A percentile compares a stretch with the other conserved stretches of the same genome.
These are phyloP conservation scores for Bombus terrestris DNA, from an alignment of 1,140 invertebrate species.

Conservation along the genomic window DNA sequence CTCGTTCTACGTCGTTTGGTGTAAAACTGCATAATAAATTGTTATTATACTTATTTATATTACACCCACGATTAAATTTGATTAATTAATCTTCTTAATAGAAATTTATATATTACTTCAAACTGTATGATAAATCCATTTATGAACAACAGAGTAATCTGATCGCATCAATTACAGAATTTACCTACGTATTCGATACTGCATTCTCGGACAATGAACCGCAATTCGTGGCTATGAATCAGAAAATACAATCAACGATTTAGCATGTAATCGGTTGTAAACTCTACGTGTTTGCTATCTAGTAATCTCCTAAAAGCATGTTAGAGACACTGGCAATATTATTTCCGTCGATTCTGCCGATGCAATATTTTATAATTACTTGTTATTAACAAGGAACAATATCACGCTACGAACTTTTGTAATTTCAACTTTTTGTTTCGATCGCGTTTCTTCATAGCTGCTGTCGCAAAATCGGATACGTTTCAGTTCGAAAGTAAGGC, in stretches of 20 bases:
- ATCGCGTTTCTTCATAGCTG: not conserved
- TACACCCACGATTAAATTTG: not conserved
- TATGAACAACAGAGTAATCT: not conserved
- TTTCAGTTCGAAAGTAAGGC: not conserved
- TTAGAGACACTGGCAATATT: not conserved
- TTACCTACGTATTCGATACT: not conserved
- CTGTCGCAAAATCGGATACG: not conserved
- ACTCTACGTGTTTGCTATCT: not conserved
- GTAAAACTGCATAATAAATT: not conserved
- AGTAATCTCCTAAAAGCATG: not conserved
- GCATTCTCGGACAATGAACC: not conserved
- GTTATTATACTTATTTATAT: not conserved
- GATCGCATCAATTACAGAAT: not conserved
- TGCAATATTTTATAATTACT: no score
- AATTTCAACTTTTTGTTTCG: no score
- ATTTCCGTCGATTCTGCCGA: no score
- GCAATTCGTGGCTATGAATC: not conserved
- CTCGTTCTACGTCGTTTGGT: not conserved
- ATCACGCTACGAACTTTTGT: no score
- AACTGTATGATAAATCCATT: not conserved
- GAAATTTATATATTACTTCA: not conserved
- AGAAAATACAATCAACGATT: slow-evolving; percentile 10
- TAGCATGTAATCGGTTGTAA: not conserved
- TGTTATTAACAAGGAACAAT: no score
- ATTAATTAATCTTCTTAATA: not conserved